Conservation (phyloP, 2,888 invertebrate genomes). For the Spodoptera picta region DNA sequence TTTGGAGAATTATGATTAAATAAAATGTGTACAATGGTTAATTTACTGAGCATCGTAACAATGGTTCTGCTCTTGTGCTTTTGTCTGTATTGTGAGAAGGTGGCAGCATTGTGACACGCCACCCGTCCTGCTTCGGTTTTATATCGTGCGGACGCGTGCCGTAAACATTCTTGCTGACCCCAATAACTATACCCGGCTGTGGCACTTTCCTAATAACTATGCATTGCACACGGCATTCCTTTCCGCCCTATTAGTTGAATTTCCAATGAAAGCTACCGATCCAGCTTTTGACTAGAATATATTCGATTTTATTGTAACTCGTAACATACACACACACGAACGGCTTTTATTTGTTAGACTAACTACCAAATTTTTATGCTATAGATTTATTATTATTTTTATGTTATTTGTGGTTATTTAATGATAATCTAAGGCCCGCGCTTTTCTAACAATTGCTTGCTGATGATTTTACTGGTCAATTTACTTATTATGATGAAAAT, state of each 20-base stretch:
- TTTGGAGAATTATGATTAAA: slow-evolving; percentile 27
- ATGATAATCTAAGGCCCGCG: no score
- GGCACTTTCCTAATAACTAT: slow-evolving; percentile 64
- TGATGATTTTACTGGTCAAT: no score
- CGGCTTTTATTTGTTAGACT: no score
- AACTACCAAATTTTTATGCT: no score
- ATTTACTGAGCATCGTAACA: slow-evolving; percentile 41
- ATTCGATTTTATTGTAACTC: slow-evolving; percentile 7
- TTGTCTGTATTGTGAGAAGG: slow-evolving; percentile 44
- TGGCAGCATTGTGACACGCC: slow-evolving; percentile 55
- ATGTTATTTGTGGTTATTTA: no score
- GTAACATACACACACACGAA: neutral
- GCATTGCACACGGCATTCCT: slow-evolving; percentile 65
- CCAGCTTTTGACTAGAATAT: slow-evolving; percentile 10
- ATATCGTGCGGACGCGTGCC: slow-evolving; percentile 55
- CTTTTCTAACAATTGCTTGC: no score
- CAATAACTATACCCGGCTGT: slow-evolving; percentile 63
- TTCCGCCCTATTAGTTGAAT: slow-evolving; percentile 62
- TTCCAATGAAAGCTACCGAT: slow-evolving; percentile 49
- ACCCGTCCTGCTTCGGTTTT: slow-evolving; percentile 57
- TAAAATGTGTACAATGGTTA: slow-evolving; percentile 29
- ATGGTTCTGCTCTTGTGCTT: slow-evolving; percentile 23
- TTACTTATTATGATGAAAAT: no score
- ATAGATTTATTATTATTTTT: no score
- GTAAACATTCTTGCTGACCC: slow-evolving; percentile 66